phyloP scores from a whole-genome alignment of 2,888 invertebrate species.

The Chymomyza procnemis region DNA sequence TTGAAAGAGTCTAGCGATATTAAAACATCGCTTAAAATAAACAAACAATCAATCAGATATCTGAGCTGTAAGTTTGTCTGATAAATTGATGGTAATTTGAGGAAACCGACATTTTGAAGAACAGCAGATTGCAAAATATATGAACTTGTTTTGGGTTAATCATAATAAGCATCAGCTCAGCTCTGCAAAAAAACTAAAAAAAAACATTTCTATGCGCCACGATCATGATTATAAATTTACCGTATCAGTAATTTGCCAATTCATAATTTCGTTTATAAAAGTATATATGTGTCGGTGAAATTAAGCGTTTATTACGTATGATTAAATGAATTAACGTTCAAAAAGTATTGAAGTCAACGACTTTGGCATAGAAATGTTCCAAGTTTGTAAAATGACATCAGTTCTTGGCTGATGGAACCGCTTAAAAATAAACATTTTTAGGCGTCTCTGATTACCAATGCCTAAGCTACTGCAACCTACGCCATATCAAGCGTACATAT shows the following conservation, averaged over 20 bases:
- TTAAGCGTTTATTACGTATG: no score
- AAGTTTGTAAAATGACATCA: constrained; percentile 48
- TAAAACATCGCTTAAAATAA: constrained; percentile 48
- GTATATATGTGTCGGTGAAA: no score
- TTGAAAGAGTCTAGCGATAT: constrained; percentile 16
- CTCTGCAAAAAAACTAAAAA: no score
- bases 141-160: not conserved
- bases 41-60: constrained; percentile 47
- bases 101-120: not conserved
- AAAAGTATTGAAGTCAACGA: no score
- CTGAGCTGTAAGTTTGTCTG: not conserved
- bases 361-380: constrained; percentile 30
- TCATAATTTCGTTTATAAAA: no score
- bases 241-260: no score
- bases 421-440: constrained; percentile 16
- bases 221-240: no score
- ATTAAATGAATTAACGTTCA: no score
- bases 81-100: not conserved
- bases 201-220: no score
- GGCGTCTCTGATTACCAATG: constrained; percentile 34
- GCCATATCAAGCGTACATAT: not conserved
- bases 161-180: no score
- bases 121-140: constrained; percentile 8
- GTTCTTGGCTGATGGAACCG: constrained; percentile 19
- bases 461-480: constrained; percentile 36